Evolutionary conservation across 2,888 invertebrate species (phyloP).

Genomic region (Patella pellucida): DNA sequence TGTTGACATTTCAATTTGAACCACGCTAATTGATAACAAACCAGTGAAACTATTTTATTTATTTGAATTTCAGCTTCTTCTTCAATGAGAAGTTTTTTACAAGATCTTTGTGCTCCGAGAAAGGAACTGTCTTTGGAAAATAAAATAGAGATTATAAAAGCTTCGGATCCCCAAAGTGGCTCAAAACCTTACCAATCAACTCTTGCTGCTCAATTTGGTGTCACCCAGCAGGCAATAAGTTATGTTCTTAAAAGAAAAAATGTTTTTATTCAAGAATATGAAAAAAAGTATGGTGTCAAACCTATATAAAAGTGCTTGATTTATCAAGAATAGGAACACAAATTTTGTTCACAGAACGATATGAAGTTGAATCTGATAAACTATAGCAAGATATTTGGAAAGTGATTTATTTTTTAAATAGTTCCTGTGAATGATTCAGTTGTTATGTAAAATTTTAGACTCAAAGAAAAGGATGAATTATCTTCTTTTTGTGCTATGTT

Average conservation of each 20-base stretch:
- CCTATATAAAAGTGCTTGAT: not conserved
- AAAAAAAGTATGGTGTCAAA: not conserved
- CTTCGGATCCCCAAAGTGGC: not conserved
- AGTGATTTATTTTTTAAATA: too few relatives aligned
- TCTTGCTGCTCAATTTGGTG: not conserved
- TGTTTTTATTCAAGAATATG: not conserved
- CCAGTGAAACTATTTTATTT: not conserved
- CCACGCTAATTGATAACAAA: too few relatives aligned
- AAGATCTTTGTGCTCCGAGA: not conserved
- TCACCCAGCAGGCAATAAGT: not conserved
- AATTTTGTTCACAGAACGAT: too few relatives aligned
- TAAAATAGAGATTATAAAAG: not conserved
- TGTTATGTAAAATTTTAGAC: too few relatives aligned
- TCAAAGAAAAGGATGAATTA: too few relatives aligned
- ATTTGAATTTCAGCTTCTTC: not conserved
- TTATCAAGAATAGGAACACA: too few relatives aligned
- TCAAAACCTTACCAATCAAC: not conserved
- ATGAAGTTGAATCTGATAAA: too few relatives aligned
- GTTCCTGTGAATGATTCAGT: too few relatives aligned
- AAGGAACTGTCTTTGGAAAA: conserved; percentile 4
- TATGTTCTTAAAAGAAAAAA: not conserved
- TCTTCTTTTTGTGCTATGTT: too few relatives aligned
- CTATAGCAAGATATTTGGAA: too few relatives aligned
- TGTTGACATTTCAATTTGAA: too few relatives aligned
- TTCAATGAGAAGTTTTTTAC: not conserved